Evolutionary conservation across 2,888 invertebrate genomes (phyloP).

Genomic region (Phoronis australis): DNA sequence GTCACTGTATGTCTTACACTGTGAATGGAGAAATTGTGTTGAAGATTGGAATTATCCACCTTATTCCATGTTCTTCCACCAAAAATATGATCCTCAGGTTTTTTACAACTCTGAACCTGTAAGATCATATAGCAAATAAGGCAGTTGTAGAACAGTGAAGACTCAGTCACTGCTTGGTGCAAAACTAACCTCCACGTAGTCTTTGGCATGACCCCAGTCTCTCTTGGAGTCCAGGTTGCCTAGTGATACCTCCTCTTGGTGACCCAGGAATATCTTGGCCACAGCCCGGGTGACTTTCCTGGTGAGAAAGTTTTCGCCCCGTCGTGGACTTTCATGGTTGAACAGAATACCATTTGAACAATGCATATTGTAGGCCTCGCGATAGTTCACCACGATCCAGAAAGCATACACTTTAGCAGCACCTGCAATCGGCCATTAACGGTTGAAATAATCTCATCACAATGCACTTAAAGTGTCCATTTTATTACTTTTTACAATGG

Average conservation of each 20-base stretch:
- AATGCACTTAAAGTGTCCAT: too few relatives aligned
- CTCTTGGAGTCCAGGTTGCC: slow-evolving; percentile 92
- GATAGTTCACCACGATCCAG: slow-evolving; percentile 53
- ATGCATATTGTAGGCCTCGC: slow-evolving; percentile 52
- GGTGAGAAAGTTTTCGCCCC: slow-evolving; percentile 91
- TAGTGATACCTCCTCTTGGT: slow-evolving; percentile 78
- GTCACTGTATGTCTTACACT: too few relatives aligned
- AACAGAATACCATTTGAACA: slow-evolving; percentile 54
- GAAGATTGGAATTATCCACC: too few relatives aligned
- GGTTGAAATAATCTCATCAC: too few relatives aligned
- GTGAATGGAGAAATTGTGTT: too few relatives aligned
- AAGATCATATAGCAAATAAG: too few relatives aligned
- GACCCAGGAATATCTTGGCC: slow-evolving; percentile 87
- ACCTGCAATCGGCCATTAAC: slow-evolving; percentile 38
- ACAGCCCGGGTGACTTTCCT: slow-evolving; percentile 96
- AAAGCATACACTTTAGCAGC: slow-evolving; percentile 53
- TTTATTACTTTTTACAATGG: too few relatives aligned
- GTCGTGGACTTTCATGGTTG: slow-evolving; percentile 53
- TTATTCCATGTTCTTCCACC: too few relatives aligned
- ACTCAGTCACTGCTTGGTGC: too few relatives aligned
- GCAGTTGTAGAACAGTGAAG: too few relatives aligned
- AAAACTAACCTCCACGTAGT: slow-evolving; percentile 78
- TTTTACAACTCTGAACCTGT: too few relatives aligned
- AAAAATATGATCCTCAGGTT: too few relatives aligned
- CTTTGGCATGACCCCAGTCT: slow-evolving; percentile 88